These are phyloP conservation scores for Acleris holmiana DNA, from an alignment of 2,888 invertebrate species.

Conservation along the genomic window DNA sequence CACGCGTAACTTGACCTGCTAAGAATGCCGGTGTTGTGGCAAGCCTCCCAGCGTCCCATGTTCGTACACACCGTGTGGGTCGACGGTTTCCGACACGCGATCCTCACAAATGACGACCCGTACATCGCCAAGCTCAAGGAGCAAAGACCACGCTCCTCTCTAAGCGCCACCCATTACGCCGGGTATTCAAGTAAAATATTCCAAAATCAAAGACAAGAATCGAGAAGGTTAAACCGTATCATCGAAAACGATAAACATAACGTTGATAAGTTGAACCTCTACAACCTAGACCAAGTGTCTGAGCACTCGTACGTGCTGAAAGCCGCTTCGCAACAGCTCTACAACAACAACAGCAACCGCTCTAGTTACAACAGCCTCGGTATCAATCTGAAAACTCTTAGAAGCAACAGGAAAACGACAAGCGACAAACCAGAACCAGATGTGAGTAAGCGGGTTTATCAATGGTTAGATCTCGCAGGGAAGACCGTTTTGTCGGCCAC, in stretches of 20 bases:
- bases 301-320: slow-evolving; percentile 63
- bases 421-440: slow-evolving; percentile 69
- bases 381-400: slow-evolving; percentile 64
- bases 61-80: slow-evolving; percentile 88
- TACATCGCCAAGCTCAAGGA: slow-evolving; percentile 60
- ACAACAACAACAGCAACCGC: slow-evolving; percentile 54
- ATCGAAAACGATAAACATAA: slow-evolving; percentile 62
- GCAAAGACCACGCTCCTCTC: slow-evolving; percentile 66
- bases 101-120: slow-evolving; percentile 87
- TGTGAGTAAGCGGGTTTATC: slow-evolving; percentile 88
- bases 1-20: slow-evolving; percentile 56
- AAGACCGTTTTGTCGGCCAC: slow-evolving; percentile 76
- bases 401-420: slow-evolving; percentile 67
- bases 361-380: slow-evolving; percentile 50
- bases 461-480: slow-evolving; percentile 91
- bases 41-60: slow-evolving; percentile 85
- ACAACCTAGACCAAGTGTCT: slow-evolving; percentile 60
- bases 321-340: slow-evolving; percentile 60
- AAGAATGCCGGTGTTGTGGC: slow-evolving; percentile 85
- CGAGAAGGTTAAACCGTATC: slow-evolving; percentile 63
- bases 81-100: slow-evolving; percentile 88
- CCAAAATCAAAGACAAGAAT: slow-evolving; percentile 55
- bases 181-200: slow-evolving; percentile 31
- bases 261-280: slow-evolving; percentile 65
- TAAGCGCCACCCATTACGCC: slow-evolving; percentile 47